A percentile compares a stretch with the other conserved stretches of the same genome.
Evolutionary conservation across 64 coral and sea anemone genomes (phyloP).

Genomic region (Acropora yongei): DNA sequence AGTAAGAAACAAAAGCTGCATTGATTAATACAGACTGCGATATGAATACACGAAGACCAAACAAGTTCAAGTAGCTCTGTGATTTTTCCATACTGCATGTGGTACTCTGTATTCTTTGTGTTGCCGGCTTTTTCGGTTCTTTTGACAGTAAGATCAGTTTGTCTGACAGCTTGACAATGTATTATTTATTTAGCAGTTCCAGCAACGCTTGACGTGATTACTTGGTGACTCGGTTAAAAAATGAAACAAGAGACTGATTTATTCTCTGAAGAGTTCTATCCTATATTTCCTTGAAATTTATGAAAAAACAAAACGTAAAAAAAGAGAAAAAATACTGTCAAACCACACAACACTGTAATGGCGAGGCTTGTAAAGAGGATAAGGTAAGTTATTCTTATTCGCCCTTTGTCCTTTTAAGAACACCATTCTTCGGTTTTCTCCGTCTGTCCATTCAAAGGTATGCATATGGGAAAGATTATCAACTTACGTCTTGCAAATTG

Average conservation of each 20-base stretch:
- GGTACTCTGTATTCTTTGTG: too few species aligned
- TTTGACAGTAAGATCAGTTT: background rate
- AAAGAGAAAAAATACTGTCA: background rate
- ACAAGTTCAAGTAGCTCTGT: too few species aligned
- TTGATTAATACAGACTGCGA: too few species aligned
- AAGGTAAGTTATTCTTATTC: background rate
- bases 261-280: background rate
- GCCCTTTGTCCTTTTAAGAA: too few species aligned
- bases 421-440: too few species aligned
- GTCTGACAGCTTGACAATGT: background rate
- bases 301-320: background rate
- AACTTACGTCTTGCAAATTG: background rate
- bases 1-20: too few species aligned
- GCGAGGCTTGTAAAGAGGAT: background rate
- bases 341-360: background rate
- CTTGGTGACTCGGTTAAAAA: background rate
- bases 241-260: background rate
- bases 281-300: background rate
- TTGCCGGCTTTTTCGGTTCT: too few species aligned
- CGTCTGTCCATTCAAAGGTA: too few species aligned
- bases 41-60: too few species aligned
- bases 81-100: too few species aligned
- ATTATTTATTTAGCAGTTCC: slow-evolving; percentile 1
- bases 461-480: too few species aligned
- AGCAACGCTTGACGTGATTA: slow-evolving; percentile 4